Conservation (phyloP, 2,113 vertebrate species). For the Chaetops frenatus region DNA sequence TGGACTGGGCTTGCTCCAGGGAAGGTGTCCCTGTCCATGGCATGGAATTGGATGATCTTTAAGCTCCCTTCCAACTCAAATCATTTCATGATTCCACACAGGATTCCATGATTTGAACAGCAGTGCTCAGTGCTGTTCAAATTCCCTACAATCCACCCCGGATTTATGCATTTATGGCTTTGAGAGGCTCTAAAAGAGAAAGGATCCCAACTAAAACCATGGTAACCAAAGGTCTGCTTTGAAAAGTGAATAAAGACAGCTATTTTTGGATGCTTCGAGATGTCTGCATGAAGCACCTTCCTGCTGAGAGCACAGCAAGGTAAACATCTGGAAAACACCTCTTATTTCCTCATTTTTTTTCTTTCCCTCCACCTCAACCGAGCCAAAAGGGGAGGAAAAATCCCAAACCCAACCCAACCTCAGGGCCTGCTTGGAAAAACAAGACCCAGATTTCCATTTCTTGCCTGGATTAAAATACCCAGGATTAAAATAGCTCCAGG, state of each 20-base stretch:
- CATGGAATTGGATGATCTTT: rapidly evolving
- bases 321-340: background rate
- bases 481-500: background rate
- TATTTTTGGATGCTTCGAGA: background rate
- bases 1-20: background rate
- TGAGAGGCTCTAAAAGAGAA: background rate
- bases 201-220: background rate
- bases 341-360: background rate
- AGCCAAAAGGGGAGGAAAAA: background rate
- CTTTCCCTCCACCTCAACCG: rapidly evolving
- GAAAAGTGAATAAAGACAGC: background rate
- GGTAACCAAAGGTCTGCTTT: background rate
- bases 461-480: background rate
- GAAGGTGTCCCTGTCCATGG: background rate
- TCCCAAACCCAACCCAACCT: background rate
- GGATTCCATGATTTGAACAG: background rate
- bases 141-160: background rate
- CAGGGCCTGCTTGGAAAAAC: background rate
- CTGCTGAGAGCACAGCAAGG: background rate
- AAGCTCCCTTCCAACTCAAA: background rate
- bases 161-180: background rate
- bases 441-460: background rate
- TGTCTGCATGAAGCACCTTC: background rate
- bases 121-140: rapidly evolving
- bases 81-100: background rate